Conservation (phyloP, 2,113 vertebrate species). For the Lagenorhynchus albirostris region DNA sequence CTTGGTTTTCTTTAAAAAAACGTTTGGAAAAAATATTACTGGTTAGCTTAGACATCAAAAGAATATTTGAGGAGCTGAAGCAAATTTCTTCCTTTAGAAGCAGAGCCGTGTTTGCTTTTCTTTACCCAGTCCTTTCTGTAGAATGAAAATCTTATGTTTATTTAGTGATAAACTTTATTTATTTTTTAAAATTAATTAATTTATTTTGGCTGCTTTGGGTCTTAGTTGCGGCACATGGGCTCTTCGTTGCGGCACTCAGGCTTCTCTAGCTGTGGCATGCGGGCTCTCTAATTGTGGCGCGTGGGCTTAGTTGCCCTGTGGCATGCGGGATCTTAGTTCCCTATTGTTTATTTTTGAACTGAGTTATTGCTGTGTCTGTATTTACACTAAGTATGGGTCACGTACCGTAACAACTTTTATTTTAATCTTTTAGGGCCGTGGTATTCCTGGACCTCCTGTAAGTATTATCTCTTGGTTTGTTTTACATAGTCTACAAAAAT, state of each 20-base stretch:
- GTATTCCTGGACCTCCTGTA: slow-evolving; percentile 90
- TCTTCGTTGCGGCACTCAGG: too few species aligned
- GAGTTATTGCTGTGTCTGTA: not conserved
- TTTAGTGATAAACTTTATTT: not conserved
- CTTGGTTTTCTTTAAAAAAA: not conserved
- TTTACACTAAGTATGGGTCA: not conserved
- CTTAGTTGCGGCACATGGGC: too few species aligned
- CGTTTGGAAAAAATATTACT: not conserved
- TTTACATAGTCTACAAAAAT: not conserved
- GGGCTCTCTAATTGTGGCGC: too few species aligned
- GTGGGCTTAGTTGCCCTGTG: too few species aligned
- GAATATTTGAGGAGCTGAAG: not conserved
- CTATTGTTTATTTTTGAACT: not conserved
- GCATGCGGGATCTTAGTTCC: too few species aligned
- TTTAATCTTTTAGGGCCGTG: slow-evolving; percentile 87
- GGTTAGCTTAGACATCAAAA: not conserved
- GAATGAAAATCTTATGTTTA: not conserved
- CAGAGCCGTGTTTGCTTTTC: not conserved
- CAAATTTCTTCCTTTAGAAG: not conserved
- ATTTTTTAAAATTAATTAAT: too few species aligned
- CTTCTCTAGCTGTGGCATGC: too few species aligned
- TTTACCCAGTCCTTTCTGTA: not conserved
- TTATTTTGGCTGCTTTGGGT: too few species aligned
- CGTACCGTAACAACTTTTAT: not conserved
- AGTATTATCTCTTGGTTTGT: slow-evolving; percentile 75